Base-by-base conservation (phyloP, 37 sponge, comb jelly and placozoan genomes). In the Petrosia ficiformis region DNA sequence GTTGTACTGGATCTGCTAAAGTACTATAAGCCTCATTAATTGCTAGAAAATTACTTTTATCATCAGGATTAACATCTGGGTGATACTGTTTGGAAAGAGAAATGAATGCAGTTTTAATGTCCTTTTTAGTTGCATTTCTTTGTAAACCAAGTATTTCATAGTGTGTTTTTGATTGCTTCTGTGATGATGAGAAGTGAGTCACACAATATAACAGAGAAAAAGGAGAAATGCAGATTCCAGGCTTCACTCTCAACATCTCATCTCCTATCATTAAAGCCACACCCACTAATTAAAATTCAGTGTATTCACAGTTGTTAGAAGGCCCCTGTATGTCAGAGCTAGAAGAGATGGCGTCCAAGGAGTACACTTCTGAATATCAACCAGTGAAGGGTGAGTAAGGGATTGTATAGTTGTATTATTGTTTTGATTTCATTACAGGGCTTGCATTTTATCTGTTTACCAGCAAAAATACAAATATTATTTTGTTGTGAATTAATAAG, bases 11-110 rank as follows among this genome's bases (percentile, higher is more conserved):
- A 44, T 69, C 79, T 21, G 36, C 74, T 30, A 89, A 67, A 22
- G 68, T 57, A n/a, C 35, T 40, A 40, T 89, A 89, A 3, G 89
- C 89, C 70, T 89, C 80, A 35, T 82, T 82, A 10, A 89, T 39
- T 38, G 73, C 84, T 6, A 68, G 65, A 48, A 89, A 89, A 1
- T 65, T 44, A 5, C 72, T 37, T 39, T 39, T 22, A 2, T 42
- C n/a, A 35, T 32, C 61, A 32, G 82, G 87, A 43, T 88, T 88
- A 22, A 72, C 24, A 44, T 89, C 89, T 19, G 89, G 89, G 29
- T 89, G 89, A 29, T 76, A 44, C 57, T 75, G 54, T 39, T 89
- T 89, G 41, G 84, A 89, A 3, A 89, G 76, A 11, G 61, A 44
- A 21, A 89, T 29, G 70, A 89, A 89, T 0, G 84, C 70, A 0